Percentiles rank a stretch among this genome's conserved stretches.
Conservation (phyloP, 1,140 invertebrate genomes). For the Drosophila bocki region DNA sequence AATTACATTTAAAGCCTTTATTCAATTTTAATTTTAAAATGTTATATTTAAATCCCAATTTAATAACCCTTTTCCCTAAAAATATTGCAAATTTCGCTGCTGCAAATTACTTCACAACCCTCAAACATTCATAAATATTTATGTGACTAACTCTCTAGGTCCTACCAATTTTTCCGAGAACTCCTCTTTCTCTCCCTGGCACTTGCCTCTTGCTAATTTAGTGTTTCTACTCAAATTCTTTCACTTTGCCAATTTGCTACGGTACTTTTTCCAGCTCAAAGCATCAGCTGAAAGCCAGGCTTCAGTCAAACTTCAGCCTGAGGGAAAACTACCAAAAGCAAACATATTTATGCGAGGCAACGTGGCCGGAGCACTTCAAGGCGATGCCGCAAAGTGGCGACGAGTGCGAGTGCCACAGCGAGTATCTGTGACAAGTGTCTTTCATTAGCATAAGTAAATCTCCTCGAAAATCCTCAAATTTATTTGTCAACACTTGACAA, state of each 20-base stretch:
- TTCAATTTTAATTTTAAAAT: background rate
- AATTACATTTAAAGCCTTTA: background rate
- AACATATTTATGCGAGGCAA: constrained; percentile 75
- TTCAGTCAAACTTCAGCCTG: background rate
- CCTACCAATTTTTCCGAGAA: constrained; percentile 41
- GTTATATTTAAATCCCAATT: background rate
- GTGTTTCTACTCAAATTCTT: constrained; percentile 77
- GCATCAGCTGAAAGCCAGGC: constrained; percentile 25
- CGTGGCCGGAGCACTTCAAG: constrained; percentile 71
- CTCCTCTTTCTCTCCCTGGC: constrained; percentile 12
- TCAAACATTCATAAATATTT: constrained; percentile 73
- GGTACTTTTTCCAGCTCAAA: constrained; percentile 68
- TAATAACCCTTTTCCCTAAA: background rate
- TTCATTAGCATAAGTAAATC: constrained; percentile 84
- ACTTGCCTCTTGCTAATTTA: constrained; percentile 55
- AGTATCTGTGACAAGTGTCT: constrained; percentile 81
- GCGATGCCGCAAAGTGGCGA: constrained; percentile 61
- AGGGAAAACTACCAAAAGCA: constrained; percentile 22
- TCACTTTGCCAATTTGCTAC: constrained; percentile 75
- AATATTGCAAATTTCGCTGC: background rate
- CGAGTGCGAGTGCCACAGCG: constrained; percentile 5
- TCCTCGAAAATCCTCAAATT: constrained; percentile 81
- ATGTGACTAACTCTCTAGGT: constrained; percentile 48
- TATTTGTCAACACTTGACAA: constrained; percentile 85
- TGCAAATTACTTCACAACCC: constrained; percentile 35